Evolutionary conservation across 2,888 invertebrate genomes (phyloP).

Genomic region (Stictocephala bisonia): DNA sequence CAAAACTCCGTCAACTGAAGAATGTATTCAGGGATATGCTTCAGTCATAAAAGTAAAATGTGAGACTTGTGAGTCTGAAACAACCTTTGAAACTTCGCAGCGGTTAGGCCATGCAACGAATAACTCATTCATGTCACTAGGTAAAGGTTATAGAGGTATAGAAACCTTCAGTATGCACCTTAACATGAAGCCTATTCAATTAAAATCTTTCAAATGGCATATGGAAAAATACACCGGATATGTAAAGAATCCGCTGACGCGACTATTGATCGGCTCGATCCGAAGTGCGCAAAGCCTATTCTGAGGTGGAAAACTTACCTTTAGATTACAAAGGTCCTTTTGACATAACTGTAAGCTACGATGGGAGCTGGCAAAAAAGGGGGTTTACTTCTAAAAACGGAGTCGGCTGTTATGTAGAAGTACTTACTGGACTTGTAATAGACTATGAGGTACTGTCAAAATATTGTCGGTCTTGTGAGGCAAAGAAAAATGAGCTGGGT

Average conservation of each 20-base stretch:
- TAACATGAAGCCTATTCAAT: slow-evolving; percentile 4
- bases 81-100: too few species aligned
- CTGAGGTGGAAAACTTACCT: background rate
- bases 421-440: slow-evolving; percentile 20
- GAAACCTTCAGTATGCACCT: slow-evolving; percentile 10
- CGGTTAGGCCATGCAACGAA: background rate
- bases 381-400: slow-evolving; percentile 14
- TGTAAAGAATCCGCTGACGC: background rate
- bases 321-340: background rate
- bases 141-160: slow-evolving; percentile 8
- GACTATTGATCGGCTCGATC: background rate
- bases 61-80: too few species aligned
- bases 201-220: background rate
- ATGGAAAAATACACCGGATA: background rate
- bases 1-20: too few species aligned
- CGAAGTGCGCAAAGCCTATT: slow-evolving; percentile 25
- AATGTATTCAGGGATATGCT: too few species aligned
- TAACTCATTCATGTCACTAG: slow-evolving; percentile 24
- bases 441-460: slow-evolving; percentile 22
- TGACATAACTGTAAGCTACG: slow-evolving; percentile 18
- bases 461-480: slow-evolving; percentile 15
- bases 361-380: slow-evolving; percentile 11
- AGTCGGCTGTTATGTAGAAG: slow-evolving; percentile 33
- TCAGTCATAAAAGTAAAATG: too few species aligned
- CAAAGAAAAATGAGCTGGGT: slow-evolving; percentile 16